Evolutionary conservation across 2,113 vertebrate genomes (phyloP), one percentile per base, ranked within the genome.

Genomic region (Halichoeres trimaculatus): DNA sequence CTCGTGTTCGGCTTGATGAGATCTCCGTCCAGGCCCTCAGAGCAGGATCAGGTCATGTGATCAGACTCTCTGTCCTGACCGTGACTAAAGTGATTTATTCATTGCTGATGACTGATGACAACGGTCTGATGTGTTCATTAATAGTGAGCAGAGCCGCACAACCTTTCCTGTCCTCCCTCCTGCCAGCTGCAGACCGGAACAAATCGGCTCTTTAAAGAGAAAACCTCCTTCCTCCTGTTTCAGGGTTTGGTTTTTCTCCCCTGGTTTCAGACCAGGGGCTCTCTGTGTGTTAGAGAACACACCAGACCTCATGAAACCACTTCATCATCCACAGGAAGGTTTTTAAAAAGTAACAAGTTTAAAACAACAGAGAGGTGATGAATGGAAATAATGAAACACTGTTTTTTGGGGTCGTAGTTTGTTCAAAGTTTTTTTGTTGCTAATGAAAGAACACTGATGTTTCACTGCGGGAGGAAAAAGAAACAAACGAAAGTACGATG

Each of bases 51-150:
- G 43, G 53, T 60, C 64, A 48, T 41, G 36, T 61, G 43, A 22
- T 36, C 48, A 43, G 26, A 50, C 60, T 53, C 8, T 1, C 68
- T 54, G 53, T 47, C 59, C 35, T 75, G 73, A 58, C 84, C 78
- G 43, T 80, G 87, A 88, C 86, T 81, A 86, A 90, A 86, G 81
- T 87, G 89, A 89, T 91, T 89, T 90, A 90, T 91, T 92, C 85
- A 91, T 87, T 83, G 81, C 70, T 30, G 68, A 71, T 90, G 86
- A 89, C 73, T 79, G 69, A 87, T 89, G 88, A 75, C 81, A 69
- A 63, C 16, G 23, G 62, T 56, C 47, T 61, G 69, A 82, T 53
- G 66, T 70, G 57, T 86, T 84, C 81, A 80, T 82, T 86, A 84
- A 82, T 67, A 35, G 73, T 65, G 75, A 74, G 66, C 14, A 2